Evolutionary conservation across 2,797 vertebrate genomes (phyloP).

Genomic region (Aeoliscus strigatus): DNA sequence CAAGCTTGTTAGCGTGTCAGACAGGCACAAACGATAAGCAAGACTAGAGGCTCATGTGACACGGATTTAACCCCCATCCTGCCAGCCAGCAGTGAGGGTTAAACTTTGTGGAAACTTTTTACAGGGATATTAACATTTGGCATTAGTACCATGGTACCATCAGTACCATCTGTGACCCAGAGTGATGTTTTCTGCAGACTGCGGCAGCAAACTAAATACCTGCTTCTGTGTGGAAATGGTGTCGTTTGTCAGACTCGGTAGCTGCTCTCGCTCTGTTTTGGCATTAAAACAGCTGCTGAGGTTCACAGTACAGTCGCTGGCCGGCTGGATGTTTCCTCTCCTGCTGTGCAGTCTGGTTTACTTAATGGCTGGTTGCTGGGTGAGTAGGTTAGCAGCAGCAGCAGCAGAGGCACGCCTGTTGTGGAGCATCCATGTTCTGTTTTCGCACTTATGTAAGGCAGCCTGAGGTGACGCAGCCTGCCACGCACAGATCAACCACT

Average conservation of each 20-base stretch:
- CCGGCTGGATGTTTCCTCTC: constrained; percentile 1
- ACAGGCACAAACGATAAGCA: too few species aligned
- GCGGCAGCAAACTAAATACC: too few species aligned
- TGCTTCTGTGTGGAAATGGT: constrained; percentile 1
- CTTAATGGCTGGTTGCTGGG: neutral
- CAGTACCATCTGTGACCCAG: too few species aligned
- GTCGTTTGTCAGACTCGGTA: neutral
- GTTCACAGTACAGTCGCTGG: constrained; percentile 1
- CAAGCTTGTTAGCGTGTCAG: too few species aligned
- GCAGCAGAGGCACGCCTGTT: constrained; percentile 21
- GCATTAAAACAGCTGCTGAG: constrained; percentile 2
- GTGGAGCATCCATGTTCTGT: constrained; percentile 38
- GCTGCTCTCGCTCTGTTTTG: too few species aligned
- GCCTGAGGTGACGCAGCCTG: constrained; percentile 27
- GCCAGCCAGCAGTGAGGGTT: too few species aligned
- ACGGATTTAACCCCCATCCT: too few species aligned
- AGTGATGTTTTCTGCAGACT: too few species aligned
- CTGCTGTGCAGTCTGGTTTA: constrained; percentile 4
- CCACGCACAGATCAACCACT: neutral
- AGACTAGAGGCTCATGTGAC: too few species aligned
- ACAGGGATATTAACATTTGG: too few species aligned
- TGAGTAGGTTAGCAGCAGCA: constrained; percentile 15
- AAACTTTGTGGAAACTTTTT: too few species aligned
- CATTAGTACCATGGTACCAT: too few species aligned
- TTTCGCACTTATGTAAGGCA: constrained; percentile 37